Evolutionary conservation across 2,113 vertebrate genomes (phyloP), one percentile per base, ranked within the genome.

Genomic region (Vidua macroura): DNA sequence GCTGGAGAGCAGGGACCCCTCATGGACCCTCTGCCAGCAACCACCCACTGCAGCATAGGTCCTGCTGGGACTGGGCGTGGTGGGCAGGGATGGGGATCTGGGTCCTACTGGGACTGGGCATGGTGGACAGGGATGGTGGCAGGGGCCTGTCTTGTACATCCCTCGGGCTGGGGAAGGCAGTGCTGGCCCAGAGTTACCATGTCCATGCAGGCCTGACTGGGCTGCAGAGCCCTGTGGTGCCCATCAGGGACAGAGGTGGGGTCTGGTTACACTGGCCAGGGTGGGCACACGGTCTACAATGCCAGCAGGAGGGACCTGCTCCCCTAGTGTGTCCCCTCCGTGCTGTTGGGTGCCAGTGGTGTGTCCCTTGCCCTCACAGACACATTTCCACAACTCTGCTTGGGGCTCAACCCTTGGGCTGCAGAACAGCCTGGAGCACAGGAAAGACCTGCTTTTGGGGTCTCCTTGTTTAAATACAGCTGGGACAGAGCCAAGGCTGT

Each of bases 271-370:
- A 41, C 46, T 37, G 13, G 27, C 64, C 31, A 15, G 52, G 35
- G 41, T 80, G 59, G 35, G 11, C 41, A 15, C 10, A 39, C 0
- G 6, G 39, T 75, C 48, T 75, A 28, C 66, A 83, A 41, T 41
- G 63, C 52, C 72, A 46, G 60, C 19, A 46, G 67, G 24, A 82
- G 6, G 39, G 44, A 31, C 11, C 52, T 70, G 43, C 11, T 35
- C 39, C 23, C 23, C 3, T 21, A 33, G 17, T 9, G 25, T 58
- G 27, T 64, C n/a, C 25, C 20, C 31, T 83, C 31, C 0, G 0
- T 49, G 56, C 56, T 77, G 30, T 13, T 76, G 56, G 49, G 35
- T 69, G 41, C 18, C 10, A 1, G 27, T 6, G 33, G 39, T 70
- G 18, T 51, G 41, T 80, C 41, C 52, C 76, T 0, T 28, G 28